Conservation (phyloP, 2,888 invertebrate genomes). For the Phania funesta region DNA sequence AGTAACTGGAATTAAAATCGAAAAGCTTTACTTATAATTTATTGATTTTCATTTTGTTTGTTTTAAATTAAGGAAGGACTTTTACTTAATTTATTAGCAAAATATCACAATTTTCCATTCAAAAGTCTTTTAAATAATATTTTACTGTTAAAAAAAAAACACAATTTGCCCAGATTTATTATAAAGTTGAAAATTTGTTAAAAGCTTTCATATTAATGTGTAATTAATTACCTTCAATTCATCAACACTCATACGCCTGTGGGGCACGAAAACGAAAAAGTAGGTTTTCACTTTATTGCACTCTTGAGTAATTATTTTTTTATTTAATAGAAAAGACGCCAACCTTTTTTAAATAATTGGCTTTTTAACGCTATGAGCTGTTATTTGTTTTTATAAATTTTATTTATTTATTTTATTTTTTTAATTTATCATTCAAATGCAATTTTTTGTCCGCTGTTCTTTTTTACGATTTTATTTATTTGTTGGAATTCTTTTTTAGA, state of each 20-base stretch:
- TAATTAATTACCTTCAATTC: constrained; percentile 56
- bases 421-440: constrained; percentile 24
- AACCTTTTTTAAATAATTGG: background rate
- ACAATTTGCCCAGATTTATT: too few relatives aligned
- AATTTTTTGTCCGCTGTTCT: constrained; percentile 9
- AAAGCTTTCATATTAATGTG: too few relatives aligned
- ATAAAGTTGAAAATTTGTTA: too few relatives aligned
- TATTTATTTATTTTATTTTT: background rate
- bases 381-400: background rate
- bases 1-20: too few relatives aligned
- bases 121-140: too few relatives aligned
- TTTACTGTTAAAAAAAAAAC: too few relatives aligned
- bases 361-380: constrained; percentile 29
- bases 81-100: too few relatives aligned
- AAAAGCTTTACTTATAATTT: too few relatives aligned
- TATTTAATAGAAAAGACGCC: constrained; percentile 6
- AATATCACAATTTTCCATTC: too few relatives aligned
- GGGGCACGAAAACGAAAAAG: background rate
- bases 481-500: constrained; percentile 3
- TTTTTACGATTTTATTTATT: too few relatives aligned
- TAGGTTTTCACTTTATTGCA: background rate
- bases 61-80: too few relatives aligned
- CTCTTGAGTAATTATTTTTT: background rate
- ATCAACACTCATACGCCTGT: constrained; percentile 60
- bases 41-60: too few relatives aligned